phyloP scores from a whole-genome alignment of 2,797 vertebrate species.

The Epinephelus coioides region DNA sequence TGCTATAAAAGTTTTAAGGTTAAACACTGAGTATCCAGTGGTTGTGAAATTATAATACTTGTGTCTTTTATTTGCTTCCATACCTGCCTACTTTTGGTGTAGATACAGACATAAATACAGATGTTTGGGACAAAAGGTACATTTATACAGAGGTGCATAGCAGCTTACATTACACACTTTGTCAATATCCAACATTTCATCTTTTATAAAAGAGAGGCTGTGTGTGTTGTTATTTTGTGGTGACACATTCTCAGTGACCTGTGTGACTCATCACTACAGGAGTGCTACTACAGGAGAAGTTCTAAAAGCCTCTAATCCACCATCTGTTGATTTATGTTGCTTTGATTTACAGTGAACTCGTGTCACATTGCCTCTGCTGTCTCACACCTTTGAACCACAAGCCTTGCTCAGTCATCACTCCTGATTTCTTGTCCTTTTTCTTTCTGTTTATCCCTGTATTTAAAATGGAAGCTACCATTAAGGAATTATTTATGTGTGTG shows the following conservation, averaged over 20 bases:
- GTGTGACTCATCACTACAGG: conserved; percentile 14
- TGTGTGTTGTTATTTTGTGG: too few species aligned
- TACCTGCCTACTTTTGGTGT: too few species aligned
- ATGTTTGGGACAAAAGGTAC: too few species aligned
- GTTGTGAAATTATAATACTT: too few species aligned
- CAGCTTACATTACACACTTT: background rate
- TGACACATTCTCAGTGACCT: background rate
- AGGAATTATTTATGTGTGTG: background rate
- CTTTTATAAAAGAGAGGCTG: too few species aligned
- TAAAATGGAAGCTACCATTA: conserved; percentile 19
- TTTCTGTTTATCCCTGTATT: conserved; percentile 12
- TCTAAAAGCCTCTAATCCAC: conserved; percentile 26
- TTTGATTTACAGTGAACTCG: conserved; percentile 12
- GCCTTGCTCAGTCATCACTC: background rate
- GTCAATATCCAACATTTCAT: background rate
- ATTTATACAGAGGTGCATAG: background rate
- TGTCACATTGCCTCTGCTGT: background rate
- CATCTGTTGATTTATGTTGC: conserved; percentile 24
- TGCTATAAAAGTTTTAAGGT: too few species aligned
- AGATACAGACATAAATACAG: too few species aligned
- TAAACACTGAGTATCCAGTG: too few species aligned
- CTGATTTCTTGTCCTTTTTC: background rate
- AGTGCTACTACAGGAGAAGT: background rate
- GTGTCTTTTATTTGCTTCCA: too few species aligned
- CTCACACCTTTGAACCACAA: background rate